phyloP scores from a whole-genome alignment of 1,140 invertebrate species.

The Diorhabda elongata region DNA sequence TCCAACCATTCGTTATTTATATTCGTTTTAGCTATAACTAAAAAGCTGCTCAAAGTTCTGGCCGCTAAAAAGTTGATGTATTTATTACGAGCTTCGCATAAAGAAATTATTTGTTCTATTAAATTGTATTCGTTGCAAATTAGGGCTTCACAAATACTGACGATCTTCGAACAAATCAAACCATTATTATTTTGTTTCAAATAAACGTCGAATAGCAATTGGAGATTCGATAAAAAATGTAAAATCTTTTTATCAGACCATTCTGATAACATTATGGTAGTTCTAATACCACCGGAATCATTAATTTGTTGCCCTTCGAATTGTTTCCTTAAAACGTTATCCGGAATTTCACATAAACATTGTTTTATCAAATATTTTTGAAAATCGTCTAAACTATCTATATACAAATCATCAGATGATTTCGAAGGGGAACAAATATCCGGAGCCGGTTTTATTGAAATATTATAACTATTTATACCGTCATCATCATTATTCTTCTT shows the following conservation, averaged over 20 bases:
- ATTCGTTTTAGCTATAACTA: constrained; percentile 76
- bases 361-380: constrained; percentile 64
- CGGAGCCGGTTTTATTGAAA: constrained; percentile 36
- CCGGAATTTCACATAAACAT: constrained; percentile 73
- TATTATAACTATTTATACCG: constrained; percentile 26
- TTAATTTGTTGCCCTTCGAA: constrained; percentile 62
- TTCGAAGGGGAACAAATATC: constrained; percentile 25
- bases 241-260: constrained; percentile 69
- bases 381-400: constrained; percentile 47
- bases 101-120: constrained; percentile 75
- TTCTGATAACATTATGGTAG: constrained; percentile 55
- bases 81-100: constrained; percentile 71
- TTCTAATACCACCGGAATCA: constrained; percentile 50
- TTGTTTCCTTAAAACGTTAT: constrained; percentile 62
- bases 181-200: constrained; percentile 77
- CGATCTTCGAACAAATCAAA: constrained; percentile 72
- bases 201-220: constrained; percentile 78
- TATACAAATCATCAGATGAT: background rate
- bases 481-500: constrained; percentile 18
- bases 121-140: constrained; percentile 75
- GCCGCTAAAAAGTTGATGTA: constrained; percentile 77
- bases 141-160: constrained; percentile 73
- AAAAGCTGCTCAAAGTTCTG: constrained; percentile 73
- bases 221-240: constrained; percentile 75
- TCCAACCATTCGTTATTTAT: constrained; percentile 75